A percentile compares a stretch with the other conserved stretches of the same genome.
phyloP scores from a whole-genome alignment of 1,140 invertebrate genomes.

The Trissolcus basalis region DNA sequence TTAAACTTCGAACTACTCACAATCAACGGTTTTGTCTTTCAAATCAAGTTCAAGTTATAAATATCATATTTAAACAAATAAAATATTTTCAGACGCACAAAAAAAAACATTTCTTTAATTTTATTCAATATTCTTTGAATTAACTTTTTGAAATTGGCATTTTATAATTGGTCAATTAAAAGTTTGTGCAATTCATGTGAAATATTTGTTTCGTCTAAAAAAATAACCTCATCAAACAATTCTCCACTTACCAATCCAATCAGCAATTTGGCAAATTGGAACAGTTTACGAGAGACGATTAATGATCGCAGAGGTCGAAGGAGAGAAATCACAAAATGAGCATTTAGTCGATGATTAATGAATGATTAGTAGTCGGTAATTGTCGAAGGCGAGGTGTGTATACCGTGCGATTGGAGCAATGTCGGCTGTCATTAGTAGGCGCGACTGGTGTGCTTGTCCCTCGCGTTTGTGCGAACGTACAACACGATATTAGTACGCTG shows the following conservation, averaged over 20 bases:
- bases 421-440: conserved; percentile 37
- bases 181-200: too few species aligned
- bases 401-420: conserved; percentile 11
- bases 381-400: conserved; percentile 38
- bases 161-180: too few species aligned
- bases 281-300: conserved; percentile 15
- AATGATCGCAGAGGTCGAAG: conserved; percentile 5
- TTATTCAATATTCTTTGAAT: too few species aligned
- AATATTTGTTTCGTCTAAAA: too few species aligned
- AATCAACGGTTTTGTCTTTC: conserved; percentile 9
- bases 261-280: conserved; percentile 11
- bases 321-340: conserved; percentile 14
- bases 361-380: conserved; percentile 46
- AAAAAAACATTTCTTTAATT: too few species aligned
- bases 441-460: conserved; percentile 23
- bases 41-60: too few species aligned
- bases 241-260: conserved; percentile 3
- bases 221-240: not conserved
- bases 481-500: conserved; percentile 65
- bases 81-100: too few species aligned
- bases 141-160: too few species aligned
- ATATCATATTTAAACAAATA: too few species aligned
- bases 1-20: conserved; percentile 37
- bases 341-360: conserved; percentile 34
- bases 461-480: conserved; percentile 56